These are phyloP conservation scores for Tauraco erythrolophus DNA, from an alignment of 2,113 vertebrate genomes.

Conservation along the genomic window DNA sequence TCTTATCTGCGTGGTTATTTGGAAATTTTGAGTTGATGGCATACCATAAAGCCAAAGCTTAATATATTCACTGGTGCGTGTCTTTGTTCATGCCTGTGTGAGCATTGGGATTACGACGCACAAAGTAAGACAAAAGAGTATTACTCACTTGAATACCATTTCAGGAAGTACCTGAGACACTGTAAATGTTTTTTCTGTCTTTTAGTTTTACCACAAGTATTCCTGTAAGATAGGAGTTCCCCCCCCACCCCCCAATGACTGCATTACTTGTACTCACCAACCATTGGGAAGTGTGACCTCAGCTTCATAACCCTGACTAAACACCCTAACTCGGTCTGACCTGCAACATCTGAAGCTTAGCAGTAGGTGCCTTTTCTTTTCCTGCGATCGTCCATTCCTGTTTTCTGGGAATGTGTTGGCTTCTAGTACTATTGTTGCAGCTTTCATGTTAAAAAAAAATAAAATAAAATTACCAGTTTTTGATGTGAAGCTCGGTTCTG, in stretches of 20 bases:
- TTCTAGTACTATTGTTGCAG: background rate
- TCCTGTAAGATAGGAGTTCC: background rate
- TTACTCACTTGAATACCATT: slow-evolving; percentile 39
- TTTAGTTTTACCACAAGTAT: slow-evolving; percentile 24
- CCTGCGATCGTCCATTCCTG: background rate
- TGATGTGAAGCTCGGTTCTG: background rate
- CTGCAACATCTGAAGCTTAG: background rate
- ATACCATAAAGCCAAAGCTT: slow-evolving; percentile 29
- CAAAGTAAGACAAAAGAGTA: slow-evolving; percentile 56
- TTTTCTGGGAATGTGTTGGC: background rate
- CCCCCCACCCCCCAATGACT: no score
- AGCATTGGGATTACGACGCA: background rate
- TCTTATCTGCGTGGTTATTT: background rate
- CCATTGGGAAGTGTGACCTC: background rate
- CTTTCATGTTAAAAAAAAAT: background rate
- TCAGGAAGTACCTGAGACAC: slow-evolving; percentile 64
- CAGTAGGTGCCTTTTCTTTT: background rate
- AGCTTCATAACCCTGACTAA: slow-evolving; percentile 14
- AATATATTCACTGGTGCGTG: slow-evolving; percentile 2
- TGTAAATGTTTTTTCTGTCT: background rate
- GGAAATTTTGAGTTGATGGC: slow-evolving; percentile 24
- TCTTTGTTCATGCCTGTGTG: slow-evolving; percentile 54
- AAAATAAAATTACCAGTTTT: background rate
- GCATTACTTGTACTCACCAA: background rate
- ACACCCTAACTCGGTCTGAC: background rate